Conservation (phyloP, 2,888 invertebrate genomes). For the Watsonalla binaria region DNA sequence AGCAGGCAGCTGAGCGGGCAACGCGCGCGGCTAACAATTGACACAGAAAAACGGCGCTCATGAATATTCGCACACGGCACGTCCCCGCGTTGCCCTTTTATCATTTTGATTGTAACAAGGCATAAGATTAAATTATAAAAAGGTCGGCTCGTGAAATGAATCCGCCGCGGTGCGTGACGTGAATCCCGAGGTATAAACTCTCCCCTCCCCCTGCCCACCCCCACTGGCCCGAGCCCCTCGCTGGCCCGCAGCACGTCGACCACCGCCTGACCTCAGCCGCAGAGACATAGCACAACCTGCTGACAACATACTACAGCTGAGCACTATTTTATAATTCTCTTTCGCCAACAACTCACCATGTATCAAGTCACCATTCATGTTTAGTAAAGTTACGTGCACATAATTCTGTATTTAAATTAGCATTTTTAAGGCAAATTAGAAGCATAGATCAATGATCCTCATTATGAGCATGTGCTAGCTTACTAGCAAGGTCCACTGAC, state of each 20-base stretch:
- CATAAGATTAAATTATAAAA: slow-evolving; percentile 58
- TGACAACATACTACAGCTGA: too few relatives aligned
- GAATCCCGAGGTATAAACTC: slow-evolving; percentile 16
- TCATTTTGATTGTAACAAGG: slow-evolving; percentile 49
- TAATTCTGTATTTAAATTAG: too few relatives aligned
- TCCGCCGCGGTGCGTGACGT: slow-evolving; percentile 40
- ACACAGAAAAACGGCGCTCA: slow-evolving; percentile 15
- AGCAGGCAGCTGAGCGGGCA: neutral
- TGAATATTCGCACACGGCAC: slow-evolving; percentile 27
- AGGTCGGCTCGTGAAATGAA: slow-evolving; percentile 42
- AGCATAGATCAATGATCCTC: too few relatives aligned
- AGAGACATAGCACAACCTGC: too few relatives aligned
- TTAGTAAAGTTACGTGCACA: too few relatives aligned
- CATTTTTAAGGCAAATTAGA: too few relatives aligned
- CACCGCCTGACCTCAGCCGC: too few relatives aligned
- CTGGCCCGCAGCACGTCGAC: slow-evolving; percentile 1
- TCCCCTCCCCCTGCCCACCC: neutral
- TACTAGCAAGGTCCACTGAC: too few relatives aligned
- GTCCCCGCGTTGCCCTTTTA: slow-evolving; percentile 25
- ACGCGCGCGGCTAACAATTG: slow-evolving; percentile 4
- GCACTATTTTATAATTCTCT: too few relatives aligned
- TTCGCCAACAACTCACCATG: too few relatives aligned
- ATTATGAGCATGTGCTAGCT: too few relatives aligned
- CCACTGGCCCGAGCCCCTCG: neutral
- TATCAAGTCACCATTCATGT: too few relatives aligned